phyloP scores from a whole-genome alignment of 1,140 invertebrate species.

The Rhagoletis pomonella region DNA sequence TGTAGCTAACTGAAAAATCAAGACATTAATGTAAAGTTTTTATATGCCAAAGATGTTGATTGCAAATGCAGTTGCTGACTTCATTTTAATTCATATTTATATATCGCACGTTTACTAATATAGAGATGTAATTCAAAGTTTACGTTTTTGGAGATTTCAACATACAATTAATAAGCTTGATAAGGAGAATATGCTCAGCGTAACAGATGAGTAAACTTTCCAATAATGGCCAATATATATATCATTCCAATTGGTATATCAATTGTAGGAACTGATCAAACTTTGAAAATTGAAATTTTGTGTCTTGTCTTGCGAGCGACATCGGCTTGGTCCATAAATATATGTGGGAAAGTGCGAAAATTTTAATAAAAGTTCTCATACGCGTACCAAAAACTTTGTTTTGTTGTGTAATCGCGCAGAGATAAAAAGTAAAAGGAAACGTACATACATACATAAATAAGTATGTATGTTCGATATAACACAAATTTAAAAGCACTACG shows the following conservation, averaged over 20 bases:
- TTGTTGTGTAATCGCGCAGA: constrained; percentile 38
- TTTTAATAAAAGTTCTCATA: constrained; percentile 32
- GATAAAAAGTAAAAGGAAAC: background rate
- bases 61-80: background rate
- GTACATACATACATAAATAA: background rate
- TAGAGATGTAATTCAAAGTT: no score
- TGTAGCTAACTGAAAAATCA: background rate
- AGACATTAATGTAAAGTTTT: constrained; percentile 16
- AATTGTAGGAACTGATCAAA: no score
- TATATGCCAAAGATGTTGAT: background rate
- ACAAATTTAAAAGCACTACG: background rate
- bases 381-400: constrained; percentile 25
- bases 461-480: background rate
- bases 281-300: no score
- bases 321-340: background rate
- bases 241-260: no score
- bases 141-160: background rate
- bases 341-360: constrained; percentile 35
- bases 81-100: background rate
- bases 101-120: background rate
- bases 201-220: no score
- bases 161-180: no score
- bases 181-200: no score
- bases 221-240: no score
- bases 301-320: background rate